Base-by-base conservation (phyloP, 2,113 vertebrate species). In the Chunga burmeisteri region DNA sequence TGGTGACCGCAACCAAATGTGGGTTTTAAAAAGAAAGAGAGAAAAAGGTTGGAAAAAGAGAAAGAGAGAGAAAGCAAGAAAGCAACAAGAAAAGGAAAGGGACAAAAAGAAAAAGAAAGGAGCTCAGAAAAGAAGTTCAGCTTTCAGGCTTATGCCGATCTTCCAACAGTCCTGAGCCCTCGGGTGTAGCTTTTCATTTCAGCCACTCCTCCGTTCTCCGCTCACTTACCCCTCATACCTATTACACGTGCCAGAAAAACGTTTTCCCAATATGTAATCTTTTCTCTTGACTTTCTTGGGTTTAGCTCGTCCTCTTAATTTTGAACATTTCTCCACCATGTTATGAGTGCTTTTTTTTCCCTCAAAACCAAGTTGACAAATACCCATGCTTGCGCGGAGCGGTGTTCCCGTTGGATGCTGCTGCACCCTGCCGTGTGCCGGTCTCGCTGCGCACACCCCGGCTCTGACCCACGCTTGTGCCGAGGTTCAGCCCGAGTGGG, bases 181-280 rank as follows among this genome's bases (percentile, higher is more conserved):
- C 47, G 0, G 38, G 34, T 9, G 0, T 2, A 44, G 16, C 23
- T 42, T 42, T 36, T 19, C 1, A 9, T 16, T 26, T 42, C 71
- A 56, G 56, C 34, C 40, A 3, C 56, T 47, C 34, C 73, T 22
- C 30, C 8, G 22, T 21, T 22, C 79, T 44, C 47, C 49, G 68
- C 72, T 47, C 30, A 46, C 7, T 18, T 11, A 11, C 22, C 53
- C 65, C 55, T 62, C 40, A 3, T 17, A 23, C 4, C 29, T 38
- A 4, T 10, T 5, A 46, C 46, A 13, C 13, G 2, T 3, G 17
- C 21, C 36, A 52, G 38, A 11, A 81, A 50, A 30, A 73, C 8
- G 17, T 26, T 44, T 66, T 66, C 21, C 25, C 59, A 58, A 29
- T 6, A 32, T 9, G 23, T 13, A 40, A 47, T 8, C 11, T 13